A percentile compares a stretch with the other conserved stretches of the same genome.
Conservation (phyloP, 2,888 invertebrate genomes). For the Onchidella celtica region DNA sequence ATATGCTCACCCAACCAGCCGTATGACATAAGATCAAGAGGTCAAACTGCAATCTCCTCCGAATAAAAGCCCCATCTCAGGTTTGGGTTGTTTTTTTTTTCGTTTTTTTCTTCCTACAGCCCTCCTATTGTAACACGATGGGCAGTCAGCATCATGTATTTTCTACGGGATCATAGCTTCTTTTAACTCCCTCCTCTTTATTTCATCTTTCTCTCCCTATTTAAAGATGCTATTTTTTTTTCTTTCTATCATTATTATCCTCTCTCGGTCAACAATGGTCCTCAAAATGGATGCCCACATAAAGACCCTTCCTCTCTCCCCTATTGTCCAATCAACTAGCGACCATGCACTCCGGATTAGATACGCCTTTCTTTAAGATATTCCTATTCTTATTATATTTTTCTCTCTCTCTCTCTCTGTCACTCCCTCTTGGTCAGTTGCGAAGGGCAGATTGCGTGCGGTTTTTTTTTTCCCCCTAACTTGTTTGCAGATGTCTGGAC, state of each 20-base stretch:
- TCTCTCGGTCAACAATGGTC: no score
- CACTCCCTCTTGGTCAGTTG: background rate
- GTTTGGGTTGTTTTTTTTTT: background rate
- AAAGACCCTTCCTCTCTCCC: background rate
- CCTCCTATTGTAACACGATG: background rate
- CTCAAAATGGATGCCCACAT: background rate
- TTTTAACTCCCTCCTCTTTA: no score
- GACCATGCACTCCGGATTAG: background rate
- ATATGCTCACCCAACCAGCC: background rate
- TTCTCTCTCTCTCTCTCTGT: no score
- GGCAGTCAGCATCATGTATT: background rate
- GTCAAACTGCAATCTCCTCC: background rate
- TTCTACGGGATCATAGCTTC: no score
- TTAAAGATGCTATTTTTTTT: no score
- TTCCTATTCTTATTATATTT: background rate
- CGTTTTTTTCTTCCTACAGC: background rate
- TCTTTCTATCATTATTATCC: no score
- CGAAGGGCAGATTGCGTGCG: background rate
- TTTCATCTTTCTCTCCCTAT: no score
- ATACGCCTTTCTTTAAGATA: background rate
- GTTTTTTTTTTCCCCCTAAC: no score
- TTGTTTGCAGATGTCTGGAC: no score
- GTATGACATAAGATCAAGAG: background rate
- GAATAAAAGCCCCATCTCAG: background rate
- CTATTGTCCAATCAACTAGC: background rate